phyloP scores from a whole-genome alignment of 2,888 invertebrate species.

The Acanthopleura granulata region DNA sequence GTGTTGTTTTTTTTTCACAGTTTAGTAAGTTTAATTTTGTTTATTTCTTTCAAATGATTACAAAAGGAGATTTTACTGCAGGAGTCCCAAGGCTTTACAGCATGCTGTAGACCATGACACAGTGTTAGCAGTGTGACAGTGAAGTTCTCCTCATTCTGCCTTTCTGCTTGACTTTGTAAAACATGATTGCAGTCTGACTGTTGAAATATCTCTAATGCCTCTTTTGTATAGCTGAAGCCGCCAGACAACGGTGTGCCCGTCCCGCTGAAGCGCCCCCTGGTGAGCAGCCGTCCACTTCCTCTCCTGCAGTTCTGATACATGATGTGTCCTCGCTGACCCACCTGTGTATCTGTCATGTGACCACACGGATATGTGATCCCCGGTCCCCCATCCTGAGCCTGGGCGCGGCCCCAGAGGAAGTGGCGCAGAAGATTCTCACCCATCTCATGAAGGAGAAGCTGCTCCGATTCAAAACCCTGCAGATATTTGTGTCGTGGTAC shows the following conservation, averaged over 20 bases:
- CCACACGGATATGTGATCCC: constrained; percentile 52
- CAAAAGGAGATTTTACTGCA: too few relatives aligned
- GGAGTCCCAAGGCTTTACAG: too few relatives aligned
- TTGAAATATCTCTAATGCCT: not conserved
- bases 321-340: constrained; percentile 41
- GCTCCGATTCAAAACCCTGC: constrained; percentile 59
- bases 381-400: constrained; percentile 51
- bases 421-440: constrained; percentile 55
- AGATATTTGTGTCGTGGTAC: constrained; percentile 64
- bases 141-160: too few relatives aligned
- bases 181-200: too few relatives aligned
- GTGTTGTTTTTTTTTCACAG: too few relatives aligned
- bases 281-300: not conserved
- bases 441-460: constrained; percentile 57
- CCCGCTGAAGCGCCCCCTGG: constrained; percentile 24
- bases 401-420: constrained; percentile 55
- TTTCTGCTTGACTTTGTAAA: too few relatives aligned
- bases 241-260: constrained; percentile 44
- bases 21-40: too few relatives aligned
- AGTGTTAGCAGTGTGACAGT: too few relatives aligned
- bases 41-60: too few relatives aligned
- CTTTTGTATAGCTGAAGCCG: constrained; percentile 51
- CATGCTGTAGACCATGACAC: too few relatives aligned
- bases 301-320: not conserved
- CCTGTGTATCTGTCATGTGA: constrained; percentile 48